Percentiles rank a stretch among this genome's conserved stretches.
These are phyloP conservation scores for Microtus pennsylvanicus DNA, from an alignment of 2,113 vertebrate species.

Conservation along the genomic window DNA sequence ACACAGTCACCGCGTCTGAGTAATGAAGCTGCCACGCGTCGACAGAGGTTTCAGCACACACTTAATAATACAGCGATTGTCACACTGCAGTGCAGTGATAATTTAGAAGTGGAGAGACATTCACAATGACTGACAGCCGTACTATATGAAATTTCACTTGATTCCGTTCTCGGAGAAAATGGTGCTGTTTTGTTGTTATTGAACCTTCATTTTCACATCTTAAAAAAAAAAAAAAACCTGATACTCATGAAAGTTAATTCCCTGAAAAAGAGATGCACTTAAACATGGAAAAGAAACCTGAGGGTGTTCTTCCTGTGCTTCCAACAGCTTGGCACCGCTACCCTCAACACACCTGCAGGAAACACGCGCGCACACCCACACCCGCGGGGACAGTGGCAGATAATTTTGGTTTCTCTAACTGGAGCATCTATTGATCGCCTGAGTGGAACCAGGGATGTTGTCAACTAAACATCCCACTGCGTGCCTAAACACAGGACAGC, in stretches of 20 bases:
- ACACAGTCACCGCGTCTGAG: neutral
- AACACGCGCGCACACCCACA: neutral
- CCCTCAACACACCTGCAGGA: neutral
- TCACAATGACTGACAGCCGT: neutral
- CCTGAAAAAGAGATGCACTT: neutral
- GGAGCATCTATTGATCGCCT: neutral
- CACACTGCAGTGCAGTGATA: neutral
- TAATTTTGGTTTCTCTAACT: neutral
- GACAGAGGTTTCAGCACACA: neutral
- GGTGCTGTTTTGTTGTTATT: neutral
- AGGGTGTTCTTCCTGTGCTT: neutral
- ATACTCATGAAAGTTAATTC: neutral
- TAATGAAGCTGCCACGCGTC: neutral
- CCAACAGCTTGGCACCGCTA: neutral
- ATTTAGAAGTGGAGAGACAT: neutral
- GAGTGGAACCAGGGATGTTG: neutral
- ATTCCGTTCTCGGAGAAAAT: constrained; percentile 7
- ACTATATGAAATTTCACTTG: neutral
- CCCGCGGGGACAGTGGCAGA: neutral
- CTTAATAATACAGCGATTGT: neutral
- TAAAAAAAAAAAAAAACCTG: neutral
- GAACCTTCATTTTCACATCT: constrained; percentile 14
- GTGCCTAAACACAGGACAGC: neutral
- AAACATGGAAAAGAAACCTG: neutral
- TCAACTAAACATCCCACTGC: neutral